phyloP scores from a whole-genome alignment of 2,113 vertebrate genomes.

The Cyanoderma ruficeps region DNA sequence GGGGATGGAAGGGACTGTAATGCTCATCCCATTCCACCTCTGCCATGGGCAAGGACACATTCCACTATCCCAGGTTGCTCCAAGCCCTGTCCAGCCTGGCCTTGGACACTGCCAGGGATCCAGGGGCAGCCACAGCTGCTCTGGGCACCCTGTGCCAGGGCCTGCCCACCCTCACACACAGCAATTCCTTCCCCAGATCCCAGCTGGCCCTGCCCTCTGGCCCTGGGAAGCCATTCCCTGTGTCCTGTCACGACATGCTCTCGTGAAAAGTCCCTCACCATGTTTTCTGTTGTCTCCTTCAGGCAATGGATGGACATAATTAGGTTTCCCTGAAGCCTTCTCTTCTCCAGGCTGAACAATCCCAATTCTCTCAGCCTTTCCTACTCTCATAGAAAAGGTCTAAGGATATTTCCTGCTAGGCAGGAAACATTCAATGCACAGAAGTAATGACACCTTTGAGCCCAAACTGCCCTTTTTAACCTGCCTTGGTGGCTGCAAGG shows the following conservation, averaged over 20 bases:
- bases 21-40: fast-evolving
- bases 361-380: not conserved
- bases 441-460: not conserved
- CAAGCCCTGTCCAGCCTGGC: fast-evolving
- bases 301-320: not conserved
- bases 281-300: not conserved
- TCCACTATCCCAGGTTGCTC: fast-evolving
- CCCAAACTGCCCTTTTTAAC: too few relatives aligned
- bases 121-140: not conserved
- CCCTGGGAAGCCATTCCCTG: fast-evolving
- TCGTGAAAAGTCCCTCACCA: not conserved
- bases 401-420: not conserved
- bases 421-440: not conserved
- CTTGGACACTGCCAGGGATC: not conserved
- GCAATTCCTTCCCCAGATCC: fast-evolving
- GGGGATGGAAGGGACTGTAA: not conserved
- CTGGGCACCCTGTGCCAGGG: not conserved
- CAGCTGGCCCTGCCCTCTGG: not conserved
- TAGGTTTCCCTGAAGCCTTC: not conserved
- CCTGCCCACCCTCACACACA: fast-evolving
- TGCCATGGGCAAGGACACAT: not conserved
- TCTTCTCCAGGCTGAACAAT: not conserved
- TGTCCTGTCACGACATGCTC: not conserved
- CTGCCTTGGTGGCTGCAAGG: not conserved
- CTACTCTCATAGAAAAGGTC: not conserved